Evolutionary conservation across 2,113 vertebrate genomes (phyloP), one percentile per base, ranked within the genome.

Genomic region (Spilogale gracilis): DNA sequence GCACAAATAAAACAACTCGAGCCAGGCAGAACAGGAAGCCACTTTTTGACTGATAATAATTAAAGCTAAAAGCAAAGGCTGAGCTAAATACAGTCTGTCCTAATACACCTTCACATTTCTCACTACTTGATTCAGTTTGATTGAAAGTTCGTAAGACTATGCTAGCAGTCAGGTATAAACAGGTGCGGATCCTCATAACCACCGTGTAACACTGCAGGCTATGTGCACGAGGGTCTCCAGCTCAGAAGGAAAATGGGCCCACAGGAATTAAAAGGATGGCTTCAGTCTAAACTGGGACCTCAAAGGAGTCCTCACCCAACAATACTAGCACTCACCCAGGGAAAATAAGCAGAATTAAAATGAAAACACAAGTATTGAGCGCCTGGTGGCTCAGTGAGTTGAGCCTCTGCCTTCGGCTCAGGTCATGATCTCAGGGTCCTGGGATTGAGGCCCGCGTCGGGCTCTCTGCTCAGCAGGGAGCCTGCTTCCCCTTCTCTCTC

Each of bases 31-130:
- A 50, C 0, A 5, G 0, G 20, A 81, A 86, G 45, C 48, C 60
- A 18, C 18, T 18, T 58, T n/a, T 9, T 50, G 61, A 69, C 7
- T 21, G 74, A 67, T 50, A 14, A 8, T 5, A 63, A 11, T 18
- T 81, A 38, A 95, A 95, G 71, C 54, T 54, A 92, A 83, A 88
- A 69, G 56, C 88, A 58, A 84, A 88, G 20, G 3, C 78, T 73
- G 27, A 65, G 43, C 9, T 52, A 58, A 38, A 43, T 14, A 27
- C 21, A 58, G 9, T 43, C 0, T 60, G 50, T n/a, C 58, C 65
- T 32, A 50, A 78, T 30, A 87, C 11, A 90, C 7, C 18, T 65
- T 67, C 16, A 11, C 17, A 56, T 61, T 10, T 69, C 73, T 25
- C 30, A 52, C 81, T 32, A 45, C 30, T 7, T n/a, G 21, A 78